Evolutionary conservation across 2,797 vertebrate species (phyloP), one percentile per base, ranked within the genome.

Genomic region (Hipposideros larvatus): DNA sequence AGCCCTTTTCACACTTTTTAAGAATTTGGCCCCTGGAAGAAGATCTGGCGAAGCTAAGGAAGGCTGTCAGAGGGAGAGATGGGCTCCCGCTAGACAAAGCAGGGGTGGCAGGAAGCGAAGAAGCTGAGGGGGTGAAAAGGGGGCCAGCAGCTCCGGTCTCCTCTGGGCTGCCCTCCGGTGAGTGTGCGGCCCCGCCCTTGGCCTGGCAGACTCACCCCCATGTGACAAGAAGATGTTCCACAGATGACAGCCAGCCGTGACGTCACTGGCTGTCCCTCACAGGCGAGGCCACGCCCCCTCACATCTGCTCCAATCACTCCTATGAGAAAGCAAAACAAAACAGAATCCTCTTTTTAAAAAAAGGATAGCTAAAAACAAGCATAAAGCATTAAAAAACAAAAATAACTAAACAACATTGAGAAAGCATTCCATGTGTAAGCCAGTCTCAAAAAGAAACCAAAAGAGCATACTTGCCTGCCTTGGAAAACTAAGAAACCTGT

Each of bases 151-250:
- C n/a, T n/a, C 65, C 41, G 7, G 79, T 95, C 74, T 93, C 78
- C 92, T 57, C 55, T 14, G 86, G 68, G 41, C 65, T 5, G 4
- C 48, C 71, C 87, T 22, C 94, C 46, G 71, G 5, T 28, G 15
- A 57, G 77, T 61, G 89, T 34, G 63, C 61, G 7, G 34, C 55
- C 43, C 86, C 16, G 8, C 74, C 61, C 66, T 24, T 78, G 34
- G 85, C 41, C 26, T n/a, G 34, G 77, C 1, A 87, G 66, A 98
- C 99, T 99, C 98, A 99, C 99, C 97, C 99, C 99, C 99, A 99
- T 99, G 98, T 99, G 99, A 98, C 99, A 99, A 2, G 99, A 99
- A 46, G 99, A 99, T 18, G 99, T 99, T 96, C 99, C 99, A 96
- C 99, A 99, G 98, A 99, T 99, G 98, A 99, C 94, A 31, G 99